Evolutionary conservation across 2,113 vertebrate genomes (phyloP), one percentile per base, ranked within the genome.

Genomic region (Eulemur rufifrons): DNA sequence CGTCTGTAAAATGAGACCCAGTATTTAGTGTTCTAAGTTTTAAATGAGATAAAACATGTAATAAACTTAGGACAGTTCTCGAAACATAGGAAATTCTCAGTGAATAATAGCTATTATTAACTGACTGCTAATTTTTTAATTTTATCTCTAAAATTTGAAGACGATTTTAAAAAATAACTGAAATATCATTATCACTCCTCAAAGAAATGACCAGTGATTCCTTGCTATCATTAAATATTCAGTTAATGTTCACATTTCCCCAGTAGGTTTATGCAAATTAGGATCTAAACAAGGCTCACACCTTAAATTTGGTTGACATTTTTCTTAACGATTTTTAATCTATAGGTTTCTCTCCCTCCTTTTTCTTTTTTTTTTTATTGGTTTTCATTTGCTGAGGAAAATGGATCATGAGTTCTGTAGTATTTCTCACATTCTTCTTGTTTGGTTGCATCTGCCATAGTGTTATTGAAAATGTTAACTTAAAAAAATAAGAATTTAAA

Each of bases 401-500:
- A 64, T 25, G 23, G 37, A 42, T 74, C 20, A 39, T 68, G 84
- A 76, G 6, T 84, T 74, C 45, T 42, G 32, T 82, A 78, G 39
- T 69, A 68, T 56, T 89, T 64, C 32, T 89, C 47, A 95, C 15
- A 91, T 78, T 96, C 52, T 68, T 76, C 45, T 68, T 76, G 5
- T 32, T 64, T 81, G 39, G n/a, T 86, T 80, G 47, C 10, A 85
- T 54, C 64, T 32, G 50, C 21, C 63, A 18, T 29, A n/a, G 8
- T 78, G 34, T 68, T 81, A 82, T 27, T 95, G 61, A 89, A 96
- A 95, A 93, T 47, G 12, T 11, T 83, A 86, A 93, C 21, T 86
- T 94, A 14, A 76, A 88, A 95, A 77, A 78, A 76, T n/a, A 27
- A 96, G 37, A 93, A 68, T 93, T 93, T 68, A 82, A 91, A 91